phyloP scores from a whole-genome alignment of 2,797 vertebrate genomes.

The Glossophaga mutica region DNA sequence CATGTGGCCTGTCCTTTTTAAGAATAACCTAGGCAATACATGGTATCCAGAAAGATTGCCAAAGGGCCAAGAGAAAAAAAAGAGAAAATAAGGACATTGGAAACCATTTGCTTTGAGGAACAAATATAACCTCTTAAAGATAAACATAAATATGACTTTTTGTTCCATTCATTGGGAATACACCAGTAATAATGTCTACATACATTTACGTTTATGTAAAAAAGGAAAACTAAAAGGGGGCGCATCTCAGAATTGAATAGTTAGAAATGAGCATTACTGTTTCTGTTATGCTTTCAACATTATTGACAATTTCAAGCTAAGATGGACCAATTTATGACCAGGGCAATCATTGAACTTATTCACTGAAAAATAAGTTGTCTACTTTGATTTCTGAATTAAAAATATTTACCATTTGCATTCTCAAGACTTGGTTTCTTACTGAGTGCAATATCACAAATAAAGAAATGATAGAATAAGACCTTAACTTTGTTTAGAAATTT shows the following conservation, averaged over 20 bases:
- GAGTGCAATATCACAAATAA: neutral
- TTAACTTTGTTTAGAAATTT: neutral
- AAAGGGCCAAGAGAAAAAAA: neutral
- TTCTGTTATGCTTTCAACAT: conserved; percentile 16
- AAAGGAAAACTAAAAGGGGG: neutral
- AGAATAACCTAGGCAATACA: neutral
- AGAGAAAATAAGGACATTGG: neutral
- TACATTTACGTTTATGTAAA: neutral
- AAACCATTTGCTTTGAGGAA: neutral
- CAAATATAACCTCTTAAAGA: neutral
- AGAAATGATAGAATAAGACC: neutral
- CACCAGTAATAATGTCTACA: neutral
- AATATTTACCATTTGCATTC: neutral
- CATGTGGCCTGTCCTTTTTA: neutral
- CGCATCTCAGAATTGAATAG: conserved; percentile 28
- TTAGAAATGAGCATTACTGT: conserved; percentile 18
- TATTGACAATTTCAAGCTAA: conserved; percentile 47
- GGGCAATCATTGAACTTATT: conserved; percentile 24
- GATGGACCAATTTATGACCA: conserved; percentile 51
- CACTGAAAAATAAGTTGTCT: conserved; percentile 48
- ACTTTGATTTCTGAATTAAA: conserved; percentile 53
- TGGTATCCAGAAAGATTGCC: neutral
- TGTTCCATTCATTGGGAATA: neutral
- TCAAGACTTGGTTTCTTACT: neutral
- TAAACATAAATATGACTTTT: neutral